Evolutionary conservation across 2,888 invertebrate genomes (phyloP).

Genomic region (Oxystoma pomonae): DNA sequence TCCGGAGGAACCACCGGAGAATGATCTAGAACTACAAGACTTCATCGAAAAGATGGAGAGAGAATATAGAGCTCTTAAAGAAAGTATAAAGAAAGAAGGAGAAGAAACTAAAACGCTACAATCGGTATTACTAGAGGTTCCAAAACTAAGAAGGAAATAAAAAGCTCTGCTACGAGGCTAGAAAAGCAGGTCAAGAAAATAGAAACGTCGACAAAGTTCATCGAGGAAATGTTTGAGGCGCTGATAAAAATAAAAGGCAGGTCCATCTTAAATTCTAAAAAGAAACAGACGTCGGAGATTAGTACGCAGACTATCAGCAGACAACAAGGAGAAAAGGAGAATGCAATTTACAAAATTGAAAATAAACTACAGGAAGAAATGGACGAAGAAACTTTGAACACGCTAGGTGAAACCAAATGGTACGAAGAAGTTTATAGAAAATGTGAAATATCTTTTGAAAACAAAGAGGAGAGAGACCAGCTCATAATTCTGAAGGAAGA

Average conservation of each 20-base stretch:
- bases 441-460: neutral
- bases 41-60: neutral
- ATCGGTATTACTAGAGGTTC: neutral
- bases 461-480: no score
- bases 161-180: neutral
- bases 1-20: neutral
- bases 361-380: neutral
- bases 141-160: neutral
- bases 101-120: neutral
- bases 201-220: neutral
- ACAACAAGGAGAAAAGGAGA: slow-evolving; percentile 4
- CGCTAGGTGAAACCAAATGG: neutral
- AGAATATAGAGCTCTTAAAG: neutral
- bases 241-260: neutral
- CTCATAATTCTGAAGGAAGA: no score
- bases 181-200: neutral
- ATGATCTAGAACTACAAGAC: neutral
- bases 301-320: neutral
- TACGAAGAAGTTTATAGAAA: slow-evolving; percentile 1
- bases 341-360: neutral
- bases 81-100: neutral
- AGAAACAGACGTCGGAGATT: no score
- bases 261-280: neutral
- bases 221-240: slow-evolving; percentile 6
- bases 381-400: neutral